Base-by-base conservation (phyloP, 2,888 invertebrate species). In the Athrips mouffetella region DNA sequence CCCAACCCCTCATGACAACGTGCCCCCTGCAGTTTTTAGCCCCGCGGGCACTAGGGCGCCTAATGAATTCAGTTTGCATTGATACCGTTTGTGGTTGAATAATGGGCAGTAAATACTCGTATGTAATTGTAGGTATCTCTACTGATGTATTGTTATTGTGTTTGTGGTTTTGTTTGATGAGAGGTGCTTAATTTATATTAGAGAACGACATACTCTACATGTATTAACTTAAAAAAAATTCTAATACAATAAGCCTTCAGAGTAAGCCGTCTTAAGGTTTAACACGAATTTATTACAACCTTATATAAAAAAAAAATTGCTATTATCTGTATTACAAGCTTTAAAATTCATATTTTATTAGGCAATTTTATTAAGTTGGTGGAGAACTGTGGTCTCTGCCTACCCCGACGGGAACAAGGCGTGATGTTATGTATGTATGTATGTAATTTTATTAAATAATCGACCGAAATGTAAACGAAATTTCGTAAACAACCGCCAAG, bases 31-130 rank as follows among this genome's bases (percentile, higher is more conserved):
- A 55, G 55, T 55, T 58, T 57, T 58, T 54, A 49, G 45, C 46
- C 47, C 54, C 39, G n/a, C 40, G 35, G 45, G 52, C 46, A 40
- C 35, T 23, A 29, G 29, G 58, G 63, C 6, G 21, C 21, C 65
- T 76, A 75, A 73, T 70, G 63, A 71, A 74, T 70, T 69, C 63
- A 66, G 70, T 75, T 71, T 67, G 62, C 51, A 47, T 44, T 21
- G 31, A 44, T 44, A 44, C 44, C 44, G 16, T 44, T 44, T 44
- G 44, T 31, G 44, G 44, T 11, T n/a, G 13, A 3, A 31, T 37
- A 37, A 37, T 37, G 13, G 37, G 21, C 37, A 20, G 11, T 21
- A 37, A 37, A 37, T 21, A 37, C 37, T 7, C 18, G 37, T 11
- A n/a, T 35, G 37, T n/a, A 5, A 18, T 11, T 18, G 37, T 37